These are phyloP conservation scores for Eumerus sabulonum DNA, from an alignment of 2,888 invertebrate species.

Conservation along the genomic window DNA sequence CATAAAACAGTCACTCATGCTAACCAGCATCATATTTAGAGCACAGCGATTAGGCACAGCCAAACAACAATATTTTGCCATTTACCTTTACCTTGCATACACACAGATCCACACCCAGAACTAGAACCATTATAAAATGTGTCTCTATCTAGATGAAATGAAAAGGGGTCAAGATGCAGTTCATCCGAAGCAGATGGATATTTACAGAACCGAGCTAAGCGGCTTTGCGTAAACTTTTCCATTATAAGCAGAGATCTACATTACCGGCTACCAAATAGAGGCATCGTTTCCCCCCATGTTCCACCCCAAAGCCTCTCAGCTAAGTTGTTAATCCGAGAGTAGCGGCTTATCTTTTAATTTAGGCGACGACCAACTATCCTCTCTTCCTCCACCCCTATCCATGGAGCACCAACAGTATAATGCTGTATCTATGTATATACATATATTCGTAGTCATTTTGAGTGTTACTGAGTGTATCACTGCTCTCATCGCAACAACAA, in stretches of 20 bases:
- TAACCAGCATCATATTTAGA: conserved; percentile 30
- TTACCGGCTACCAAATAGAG: too few relatives aligned
- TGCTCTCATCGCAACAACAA: conserved; percentile 44
- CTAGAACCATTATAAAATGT: too few relatives aligned
- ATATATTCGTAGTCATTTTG: too few relatives aligned
- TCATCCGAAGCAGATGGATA: conserved; percentile 41
- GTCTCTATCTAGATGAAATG: not conserved
- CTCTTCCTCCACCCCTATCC: too few relatives aligned
- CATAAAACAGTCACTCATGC: not conserved
- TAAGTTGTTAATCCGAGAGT: conserved; percentile 54
- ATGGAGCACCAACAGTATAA: too few relatives aligned
- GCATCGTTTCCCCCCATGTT: too few relatives aligned
- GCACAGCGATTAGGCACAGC: conserved; percentile 37
- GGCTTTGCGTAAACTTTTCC: conserved; percentile 57
- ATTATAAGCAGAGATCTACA: conserved; percentile 47
- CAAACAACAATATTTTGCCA: conserved; percentile 18
- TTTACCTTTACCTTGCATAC: conserved; percentile 18
- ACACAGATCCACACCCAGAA: too few relatives aligned
- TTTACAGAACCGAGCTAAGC: conserved; percentile 46
- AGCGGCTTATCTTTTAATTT: conserved; percentile 58
- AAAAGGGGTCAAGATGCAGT: conserved; percentile 66
- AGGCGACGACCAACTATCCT: conserved; percentile 14
- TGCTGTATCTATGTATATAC: too few relatives aligned
- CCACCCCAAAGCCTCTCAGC: conserved; percentile 24
- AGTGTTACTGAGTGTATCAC: conserved; percentile 48